These are phyloP conservation scores for Odontophorus gujanensis DNA, from an alignment of 2,113 vertebrate genomes.

Conservation along the genomic window DNA sequence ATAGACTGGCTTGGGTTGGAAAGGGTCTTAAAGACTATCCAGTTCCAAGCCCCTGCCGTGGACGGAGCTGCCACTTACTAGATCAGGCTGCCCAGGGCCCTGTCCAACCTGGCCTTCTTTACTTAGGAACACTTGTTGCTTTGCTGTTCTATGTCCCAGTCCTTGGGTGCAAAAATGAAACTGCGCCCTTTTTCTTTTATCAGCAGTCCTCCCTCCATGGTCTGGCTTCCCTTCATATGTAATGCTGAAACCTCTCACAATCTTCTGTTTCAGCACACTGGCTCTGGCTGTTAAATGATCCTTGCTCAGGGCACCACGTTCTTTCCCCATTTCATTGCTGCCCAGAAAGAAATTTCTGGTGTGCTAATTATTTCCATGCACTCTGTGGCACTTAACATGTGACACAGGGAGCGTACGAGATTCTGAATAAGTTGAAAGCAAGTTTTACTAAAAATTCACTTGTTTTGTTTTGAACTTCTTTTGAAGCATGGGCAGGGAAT, in stretches of 20 bases:
- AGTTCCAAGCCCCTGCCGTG: neutral
- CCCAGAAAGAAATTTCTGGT: neutral
- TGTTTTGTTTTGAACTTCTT: neutral
- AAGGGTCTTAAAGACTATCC: neutral
- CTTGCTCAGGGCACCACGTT: accelerated
- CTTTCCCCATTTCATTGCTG: neutral
- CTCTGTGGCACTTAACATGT: neutral
- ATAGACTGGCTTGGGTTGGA: neutral
- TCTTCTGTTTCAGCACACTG: neutral
- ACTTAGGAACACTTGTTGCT: neutral
- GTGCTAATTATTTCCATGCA: neutral
- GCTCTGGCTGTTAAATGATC: neutral
- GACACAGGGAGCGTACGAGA: neutral
- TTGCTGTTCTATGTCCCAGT: neutral
- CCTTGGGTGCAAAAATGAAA: neutral
- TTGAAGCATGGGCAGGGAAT: neutral
- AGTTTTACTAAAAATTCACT: neutral
- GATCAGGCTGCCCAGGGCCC: neutral
- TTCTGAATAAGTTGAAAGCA: neutral
- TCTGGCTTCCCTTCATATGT: neutral
- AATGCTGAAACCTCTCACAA: neutral
- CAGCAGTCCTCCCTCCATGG: neutral
- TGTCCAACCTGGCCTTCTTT: neutral
- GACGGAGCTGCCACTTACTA: neutral
- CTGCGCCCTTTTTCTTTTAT: neutral